These are phyloP conservation scores for Drosophila orena DNA, from an alignment of 1,140 invertebrate genomes.

Conservation along the genomic window DNA sequence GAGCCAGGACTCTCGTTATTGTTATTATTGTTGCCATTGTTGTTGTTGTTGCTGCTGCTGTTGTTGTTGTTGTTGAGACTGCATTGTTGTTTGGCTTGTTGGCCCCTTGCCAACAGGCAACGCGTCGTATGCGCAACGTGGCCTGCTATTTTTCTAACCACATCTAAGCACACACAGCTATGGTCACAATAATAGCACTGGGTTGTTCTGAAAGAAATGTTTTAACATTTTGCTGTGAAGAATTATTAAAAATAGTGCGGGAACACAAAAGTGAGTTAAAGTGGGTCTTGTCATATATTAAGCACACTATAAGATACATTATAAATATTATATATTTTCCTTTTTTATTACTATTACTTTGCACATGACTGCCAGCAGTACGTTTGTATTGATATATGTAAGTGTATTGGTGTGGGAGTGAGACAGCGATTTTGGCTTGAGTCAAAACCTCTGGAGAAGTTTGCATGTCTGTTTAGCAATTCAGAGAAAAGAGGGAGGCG, in stretches of 20 bases:
- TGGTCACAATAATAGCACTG: neutral
- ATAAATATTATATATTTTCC: neutral
- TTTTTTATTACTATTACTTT: neutral
- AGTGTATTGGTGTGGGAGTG: conserved; percentile 15
- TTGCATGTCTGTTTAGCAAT: conserved; percentile 74
- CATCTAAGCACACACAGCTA: conserved; percentile 28
- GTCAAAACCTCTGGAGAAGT: conserved; percentile 43
- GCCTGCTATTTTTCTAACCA: conserved; percentile 45
- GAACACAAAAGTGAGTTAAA: neutral
- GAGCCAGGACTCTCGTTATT: conserved; percentile 32
- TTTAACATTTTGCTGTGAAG: neutral
- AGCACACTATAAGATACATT: neutral
- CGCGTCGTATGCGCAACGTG: conserved; percentile 60
- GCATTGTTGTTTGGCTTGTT: conserved; percentile 43
- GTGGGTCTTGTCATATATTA: neutral
- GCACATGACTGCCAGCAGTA: neutral
- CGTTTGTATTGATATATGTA: conserved; percentile 15
- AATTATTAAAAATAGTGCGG: neutral
- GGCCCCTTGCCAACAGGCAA: conserved; percentile 51
- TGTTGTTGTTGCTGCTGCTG: neutral
- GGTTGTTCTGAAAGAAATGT: neutral
- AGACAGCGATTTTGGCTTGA: conserved; percentile 24
- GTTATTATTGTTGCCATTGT: neutral
- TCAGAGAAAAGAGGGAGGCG: conserved; percentile 36
- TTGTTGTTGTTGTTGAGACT: conserved; percentile 15